phyloP scores from a whole-genome alignment of 2,797 vertebrate genomes.

The Chlorospingus semifuscus region DNA sequence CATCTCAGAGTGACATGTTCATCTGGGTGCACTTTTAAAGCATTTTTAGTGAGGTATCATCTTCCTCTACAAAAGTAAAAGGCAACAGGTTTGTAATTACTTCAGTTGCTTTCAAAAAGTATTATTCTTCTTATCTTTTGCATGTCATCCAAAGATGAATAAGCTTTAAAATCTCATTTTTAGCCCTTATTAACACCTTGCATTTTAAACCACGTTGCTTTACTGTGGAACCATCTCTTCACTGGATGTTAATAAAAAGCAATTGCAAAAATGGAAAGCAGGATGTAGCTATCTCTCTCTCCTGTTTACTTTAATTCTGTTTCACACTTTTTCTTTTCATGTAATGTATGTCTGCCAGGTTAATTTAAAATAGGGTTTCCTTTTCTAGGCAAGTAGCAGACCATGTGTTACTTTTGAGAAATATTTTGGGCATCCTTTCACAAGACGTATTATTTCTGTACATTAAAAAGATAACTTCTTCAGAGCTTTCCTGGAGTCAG shows the following conservation, averaged over 20 bases:
- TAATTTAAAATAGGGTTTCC: background rate
- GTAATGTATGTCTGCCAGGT: background rate
- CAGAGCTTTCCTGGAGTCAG: slow-evolving; percentile 7
- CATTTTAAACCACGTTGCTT: background rate
- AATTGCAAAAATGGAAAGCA: background rate
- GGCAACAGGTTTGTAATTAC: background rate
- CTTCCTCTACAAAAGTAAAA: background rate
- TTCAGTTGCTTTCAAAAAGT: background rate
- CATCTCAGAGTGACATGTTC: background rate
- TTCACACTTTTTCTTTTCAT: background rate
- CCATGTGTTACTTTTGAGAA: background rate
- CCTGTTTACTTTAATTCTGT: background rate
- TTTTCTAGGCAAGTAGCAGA: background rate
- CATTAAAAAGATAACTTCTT: background rate
- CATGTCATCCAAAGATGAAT: background rate
- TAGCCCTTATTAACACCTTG: background rate
- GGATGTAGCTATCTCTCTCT: background rate
- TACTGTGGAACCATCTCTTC: background rate
- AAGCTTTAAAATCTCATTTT: background rate
- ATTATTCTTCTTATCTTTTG: slow-evolving; percentile 20
- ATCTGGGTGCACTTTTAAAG: background rate
- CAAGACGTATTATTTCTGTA: background rate
- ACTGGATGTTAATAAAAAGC: background rate
- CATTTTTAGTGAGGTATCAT: background rate
- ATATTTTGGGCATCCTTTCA: background rate